Base-by-base conservation (phyloP, 2,797 vertebrate species). In the Merluccius polli region DNA sequence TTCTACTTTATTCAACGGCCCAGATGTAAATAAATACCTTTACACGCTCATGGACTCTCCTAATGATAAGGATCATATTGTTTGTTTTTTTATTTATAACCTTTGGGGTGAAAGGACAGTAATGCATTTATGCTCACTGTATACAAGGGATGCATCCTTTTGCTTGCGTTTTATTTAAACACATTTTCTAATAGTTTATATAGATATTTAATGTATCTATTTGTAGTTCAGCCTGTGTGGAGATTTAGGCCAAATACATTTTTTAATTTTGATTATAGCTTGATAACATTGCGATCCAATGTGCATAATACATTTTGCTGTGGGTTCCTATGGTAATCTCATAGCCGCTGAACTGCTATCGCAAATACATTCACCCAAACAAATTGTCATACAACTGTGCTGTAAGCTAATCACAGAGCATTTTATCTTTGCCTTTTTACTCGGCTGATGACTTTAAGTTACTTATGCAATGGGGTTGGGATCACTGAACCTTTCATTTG, bases 311-410 rank as follows among this genome's bases (percentile, higher is more conserved):
- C 35, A 44, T 68, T 72, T 72, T 81, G 82, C 86, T 84, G 67
- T 86, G 86, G 82, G 85, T 89, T 90, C 88, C 89, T 89, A 87
- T 90, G 88, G 90, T 85, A 88, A 91, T 80, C 85, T 71, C 84
- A 84, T 82, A 71, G 88, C 84, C 70, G 18, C 80, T 78, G 74
- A 75, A 79, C 73, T 81, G 36, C 30, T 72, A 31, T 68, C 13
- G 15, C 29, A 12, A 69, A 69, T 30, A 69, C 18, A 30, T 30
- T 30, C 18, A 31, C 32, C 31, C 4, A 24, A 10, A 21, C 30
- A 44, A 68, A 77, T 81, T 5, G 29, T 13, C 73, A 11, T 7
- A 2, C 75, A 75, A 30, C 70, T 59, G 24, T 48, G 73, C 67
- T 73, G 32, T 35, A 59, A 24, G 18, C 36, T 73, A 18, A 41